A percentile compares a stretch with the other conserved stretches of the same genome.
Evolutionary conservation across 2,113 vertebrate species (phyloP).

Genomic region (Pterocles gutturalis): DNA sequence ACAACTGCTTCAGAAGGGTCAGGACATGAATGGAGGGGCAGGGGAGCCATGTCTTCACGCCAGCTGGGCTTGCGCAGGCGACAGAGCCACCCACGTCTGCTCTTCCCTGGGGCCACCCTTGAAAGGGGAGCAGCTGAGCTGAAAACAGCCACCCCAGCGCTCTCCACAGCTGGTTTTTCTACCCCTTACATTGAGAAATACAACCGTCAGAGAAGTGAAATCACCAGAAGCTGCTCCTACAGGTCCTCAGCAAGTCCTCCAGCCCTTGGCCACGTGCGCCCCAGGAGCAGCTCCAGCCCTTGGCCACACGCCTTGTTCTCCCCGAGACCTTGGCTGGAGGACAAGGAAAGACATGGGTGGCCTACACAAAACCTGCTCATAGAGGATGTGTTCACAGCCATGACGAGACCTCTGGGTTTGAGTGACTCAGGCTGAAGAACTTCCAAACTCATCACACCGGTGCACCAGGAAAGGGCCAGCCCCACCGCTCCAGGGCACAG

Average conservation of each 20-base stretch:
- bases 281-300: not conserved
- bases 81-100: not conserved
- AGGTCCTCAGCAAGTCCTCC: rapidly evolving
- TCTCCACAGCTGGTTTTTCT: not conserved
- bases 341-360: not conserved
- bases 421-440: not conserved
- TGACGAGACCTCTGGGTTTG: not conserved
- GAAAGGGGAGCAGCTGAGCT: not conserved
- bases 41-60: rapidly evolving
- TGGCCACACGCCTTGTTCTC: not conserved
- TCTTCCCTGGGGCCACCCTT: not conserved
- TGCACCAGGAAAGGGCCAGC: not conserved
- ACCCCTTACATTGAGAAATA: not conserved
- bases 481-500: not conserved
- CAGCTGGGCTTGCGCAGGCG: rapidly evolving
- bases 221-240: not conserved
- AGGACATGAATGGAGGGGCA: not conserved
- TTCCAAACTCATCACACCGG: not conserved
- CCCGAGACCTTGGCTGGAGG: not conserved
- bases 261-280: rapidly evolving
- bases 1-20: not conserved
- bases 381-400: rapidly evolving
- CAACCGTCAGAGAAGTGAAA: not conserved
- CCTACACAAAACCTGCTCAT: not conserved
- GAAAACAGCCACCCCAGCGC: not conserved